These are phyloP conservation scores for Chionomys nivalis DNA, from an alignment of 2,113 vertebrate species.

Conservation along the genomic window DNA sequence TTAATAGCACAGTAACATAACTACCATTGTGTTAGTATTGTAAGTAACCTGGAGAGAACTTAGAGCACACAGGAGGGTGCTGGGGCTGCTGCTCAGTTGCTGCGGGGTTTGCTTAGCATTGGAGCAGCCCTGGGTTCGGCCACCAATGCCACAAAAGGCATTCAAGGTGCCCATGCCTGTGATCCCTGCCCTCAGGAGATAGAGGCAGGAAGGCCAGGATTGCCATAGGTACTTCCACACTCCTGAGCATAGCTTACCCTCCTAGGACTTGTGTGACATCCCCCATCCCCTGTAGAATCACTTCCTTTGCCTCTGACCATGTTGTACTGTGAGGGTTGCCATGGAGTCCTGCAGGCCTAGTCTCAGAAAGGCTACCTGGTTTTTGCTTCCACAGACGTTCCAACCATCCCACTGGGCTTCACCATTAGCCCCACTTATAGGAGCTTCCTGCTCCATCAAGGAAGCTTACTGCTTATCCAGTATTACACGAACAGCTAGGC, in stretches of 20 bases:
- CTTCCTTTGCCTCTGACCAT: not conserved
- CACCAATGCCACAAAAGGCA: not conserved
- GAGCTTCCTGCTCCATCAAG: not conserved
- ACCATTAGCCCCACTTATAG: not conserved
- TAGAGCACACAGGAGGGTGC: not conserved
- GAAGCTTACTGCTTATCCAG: not conserved
- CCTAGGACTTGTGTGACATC: not conserved
- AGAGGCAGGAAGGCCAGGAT: no score
- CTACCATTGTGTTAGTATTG: not conserved
- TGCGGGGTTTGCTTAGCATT: not conserved
- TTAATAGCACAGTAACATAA: not conserved
- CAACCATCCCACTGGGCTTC: not conserved
- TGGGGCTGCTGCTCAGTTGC: not conserved
- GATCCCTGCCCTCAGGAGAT: not conserved
- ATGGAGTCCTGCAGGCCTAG: not conserved
- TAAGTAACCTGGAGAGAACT: not conserved
- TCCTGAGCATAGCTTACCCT: not conserved
- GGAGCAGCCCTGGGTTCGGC: not conserved
- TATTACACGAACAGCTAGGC: not conserved
- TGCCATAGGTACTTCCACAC: accelerated
- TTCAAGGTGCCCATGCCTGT: not conserved
- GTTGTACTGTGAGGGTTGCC: not conserved
- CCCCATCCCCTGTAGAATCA: not conserved
- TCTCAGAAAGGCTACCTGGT: not conserved
- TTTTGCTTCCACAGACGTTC: not conserved